These are phyloP conservation scores for Urocynchramus pylzowi DNA, from an alignment of 2,113 vertebrate species.

Conservation along the genomic window DNA sequence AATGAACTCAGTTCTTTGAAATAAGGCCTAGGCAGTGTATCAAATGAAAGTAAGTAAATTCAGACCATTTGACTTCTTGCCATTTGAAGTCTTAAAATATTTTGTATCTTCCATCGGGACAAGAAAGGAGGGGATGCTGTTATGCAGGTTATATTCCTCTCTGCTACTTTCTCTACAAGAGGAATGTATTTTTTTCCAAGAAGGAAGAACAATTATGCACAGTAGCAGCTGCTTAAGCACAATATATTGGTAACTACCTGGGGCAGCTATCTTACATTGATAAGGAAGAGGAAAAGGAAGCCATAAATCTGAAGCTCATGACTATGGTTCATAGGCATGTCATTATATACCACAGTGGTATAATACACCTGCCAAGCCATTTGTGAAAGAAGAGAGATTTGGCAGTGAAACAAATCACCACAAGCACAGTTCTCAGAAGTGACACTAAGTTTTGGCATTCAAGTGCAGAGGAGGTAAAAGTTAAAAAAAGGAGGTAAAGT, in stretches of 20 bases:
- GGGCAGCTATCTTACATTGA: not conserved
- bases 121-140: not conserved
- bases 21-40: not conserved
- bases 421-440: not conserved
- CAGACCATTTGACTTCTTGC: not conserved
- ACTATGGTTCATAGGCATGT: not conserved
- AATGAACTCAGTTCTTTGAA: conserved; percentile 31
- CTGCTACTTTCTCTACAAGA: not conserved
- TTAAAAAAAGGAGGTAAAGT: not conserved
- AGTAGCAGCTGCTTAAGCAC: not conserved
- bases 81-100: not conserved
- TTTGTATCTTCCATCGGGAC: not conserved
- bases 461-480: not conserved
- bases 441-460: not conserved
- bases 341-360: not conserved
- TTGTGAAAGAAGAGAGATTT: not conserved
- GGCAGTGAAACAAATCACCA: not conserved
- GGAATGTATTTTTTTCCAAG: not conserved
- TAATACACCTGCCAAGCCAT: not conserved
- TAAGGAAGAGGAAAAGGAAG: not conserved
- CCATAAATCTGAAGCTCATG: not conserved
- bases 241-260: not conserved
- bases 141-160: not conserved
- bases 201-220: not conserved
- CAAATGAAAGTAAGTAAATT: not conserved